Evolutionary conservation across 2,797 vertebrate genomes (phyloP), one percentile per base, ranked within the genome.

Genomic region (Falco peregrinus): DNA sequence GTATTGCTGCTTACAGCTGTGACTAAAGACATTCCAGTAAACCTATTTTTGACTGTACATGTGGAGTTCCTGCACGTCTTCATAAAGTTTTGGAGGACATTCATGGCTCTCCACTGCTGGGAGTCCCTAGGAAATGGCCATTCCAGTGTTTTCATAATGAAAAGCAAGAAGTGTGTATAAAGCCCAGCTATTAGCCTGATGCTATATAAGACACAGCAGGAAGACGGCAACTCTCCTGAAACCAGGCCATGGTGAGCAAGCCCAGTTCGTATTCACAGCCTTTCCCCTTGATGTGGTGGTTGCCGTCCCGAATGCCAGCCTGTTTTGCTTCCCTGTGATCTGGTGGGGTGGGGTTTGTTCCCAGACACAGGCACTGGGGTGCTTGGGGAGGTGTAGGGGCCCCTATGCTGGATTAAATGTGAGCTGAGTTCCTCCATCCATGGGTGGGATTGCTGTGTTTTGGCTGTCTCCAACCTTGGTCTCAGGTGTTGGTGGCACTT

Each of bases 1-100:
- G 94, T 96, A 94, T 97, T 61, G 89, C 95, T 97, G 90, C 97
- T 97, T 97, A 97, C 84, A 82, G 80, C 92, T 97, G 87, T 97
- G 91, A 97, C 96, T 96, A 93, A 97, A 97, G 95, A 97, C 97
- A 98, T 98, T 98, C 97, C 96, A 98, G 97, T 97, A 98, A 98
- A 98, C 83, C 89, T 98, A 96, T 97, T 98, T 98, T 98, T 97
- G 92, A 97, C 94, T 93, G 91, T 97, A 96, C 37, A 33, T 17
- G 25, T 91, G 87, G 79, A 95, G 71, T 95, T 94, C 35, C 70
- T 93, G 87, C 56, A 53, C 0, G 0, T 77, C 68, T 93, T 91
- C 37, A 21, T 67, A 25, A 57, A 13, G 61, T 79, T 87, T 14
- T 68, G 31, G 65, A 47, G 74, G 59, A 54, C 29, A 18, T n/a